Conservation (phyloP, 2,888 invertebrate species). For the Limnephilus lunatus region DNA sequence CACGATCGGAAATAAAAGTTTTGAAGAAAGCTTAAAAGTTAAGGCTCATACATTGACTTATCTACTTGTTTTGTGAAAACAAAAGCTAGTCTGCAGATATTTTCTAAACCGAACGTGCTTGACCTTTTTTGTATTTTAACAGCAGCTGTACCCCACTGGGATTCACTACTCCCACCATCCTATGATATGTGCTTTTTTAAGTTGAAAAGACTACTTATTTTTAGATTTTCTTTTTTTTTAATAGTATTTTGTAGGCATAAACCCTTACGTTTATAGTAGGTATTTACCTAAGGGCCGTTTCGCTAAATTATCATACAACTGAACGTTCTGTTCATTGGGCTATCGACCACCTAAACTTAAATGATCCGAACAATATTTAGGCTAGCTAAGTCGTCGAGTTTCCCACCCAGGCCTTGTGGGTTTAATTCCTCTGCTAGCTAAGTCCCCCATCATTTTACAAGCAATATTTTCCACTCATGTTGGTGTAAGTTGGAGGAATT, state of each 20-base stretch:
- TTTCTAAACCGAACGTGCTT: constrained; percentile 24
- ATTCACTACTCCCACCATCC: background rate
- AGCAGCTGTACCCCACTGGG: constrained; percentile 3
- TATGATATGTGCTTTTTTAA: background rate
- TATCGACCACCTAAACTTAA: background rate
- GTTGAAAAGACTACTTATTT: background rate
- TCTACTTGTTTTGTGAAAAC: background rate
- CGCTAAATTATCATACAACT: background rate
- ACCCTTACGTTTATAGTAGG: background rate
- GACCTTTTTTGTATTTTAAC: constrained; percentile 7
- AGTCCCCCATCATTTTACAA: too few species aligned
- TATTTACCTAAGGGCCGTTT: background rate
- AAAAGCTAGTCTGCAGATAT: background rate
- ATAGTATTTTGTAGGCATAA: background rate
- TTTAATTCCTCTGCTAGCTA: too few species aligned
- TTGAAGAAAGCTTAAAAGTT: constrained; percentile 2
- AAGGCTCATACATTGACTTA: background rate
- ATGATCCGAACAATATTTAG: background rate
- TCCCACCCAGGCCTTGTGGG: too few species aligned
- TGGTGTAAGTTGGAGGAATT: too few species aligned
- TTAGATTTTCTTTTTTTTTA: background rate
- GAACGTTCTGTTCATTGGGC: too few species aligned
- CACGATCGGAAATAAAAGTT: constrained; percentile 22
- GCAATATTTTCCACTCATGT: too few species aligned
- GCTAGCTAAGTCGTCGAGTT: too few species aligned